A percentile compares a stretch with the other conserved stretches of the same genome.
phyloP scores from a whole-genome alignment of 2,888 invertebrate genomes.

The Sarcophaga caerulescens region DNA sequence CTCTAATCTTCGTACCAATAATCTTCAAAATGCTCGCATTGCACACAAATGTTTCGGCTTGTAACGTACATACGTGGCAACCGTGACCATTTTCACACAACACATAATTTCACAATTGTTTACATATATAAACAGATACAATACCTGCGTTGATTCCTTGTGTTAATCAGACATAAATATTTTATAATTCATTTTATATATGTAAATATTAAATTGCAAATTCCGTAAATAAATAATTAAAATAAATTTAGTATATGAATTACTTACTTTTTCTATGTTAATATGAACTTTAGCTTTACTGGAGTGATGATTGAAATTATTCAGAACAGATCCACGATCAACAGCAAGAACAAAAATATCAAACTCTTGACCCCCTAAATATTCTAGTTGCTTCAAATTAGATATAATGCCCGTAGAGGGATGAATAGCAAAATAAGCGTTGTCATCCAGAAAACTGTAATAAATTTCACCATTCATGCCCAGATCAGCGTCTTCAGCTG shows the following conservation, averaged over 20 bases:
- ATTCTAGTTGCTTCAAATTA: conserved; percentile 89
- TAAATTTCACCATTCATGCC: conserved; percentile 98
- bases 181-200: no score
- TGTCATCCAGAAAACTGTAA: conserved; percentile 92
- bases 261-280: conserved; percentile 85
- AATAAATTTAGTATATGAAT: background rate
- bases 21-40: no score
- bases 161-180: no score
- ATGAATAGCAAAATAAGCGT: conserved; percentile 94
- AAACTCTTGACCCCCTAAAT: conserved; percentile 86
- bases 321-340: conserved; percentile 87
- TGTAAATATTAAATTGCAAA: no score
- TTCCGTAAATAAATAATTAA: no score
- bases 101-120: no score
- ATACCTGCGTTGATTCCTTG: no score
- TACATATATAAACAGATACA: no score
- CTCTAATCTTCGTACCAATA: no score
- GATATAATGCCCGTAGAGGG: conserved; percentile 95
- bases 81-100: no score
- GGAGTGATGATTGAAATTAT: conserved; percentile 82
- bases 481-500: conserved; percentile 97
- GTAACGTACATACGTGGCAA: no score
- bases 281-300: conserved; percentile 90
- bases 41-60: no score
- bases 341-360: conserved; percentile 91